Evolutionary conservation across 2,113 vertebrate species (phyloP).

Genomic region (Microtus montanus): DNA sequence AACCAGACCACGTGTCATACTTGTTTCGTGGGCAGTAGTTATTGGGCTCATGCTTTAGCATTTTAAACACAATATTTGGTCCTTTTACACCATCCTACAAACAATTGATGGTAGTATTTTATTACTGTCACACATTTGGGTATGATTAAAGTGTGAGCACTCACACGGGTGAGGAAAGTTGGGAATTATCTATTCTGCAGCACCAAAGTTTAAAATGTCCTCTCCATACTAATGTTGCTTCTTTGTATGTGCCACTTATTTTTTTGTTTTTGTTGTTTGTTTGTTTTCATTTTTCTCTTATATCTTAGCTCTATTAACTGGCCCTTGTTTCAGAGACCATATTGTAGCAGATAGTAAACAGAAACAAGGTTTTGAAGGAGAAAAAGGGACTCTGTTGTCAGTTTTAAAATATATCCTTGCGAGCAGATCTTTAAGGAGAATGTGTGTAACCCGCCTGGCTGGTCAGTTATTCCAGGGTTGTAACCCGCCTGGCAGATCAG

Average conservation of each 20-base stretch:
- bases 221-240: slow-evolving; percentile 17
- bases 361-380: slow-evolving; percentile 41
- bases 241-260: slow-evolving; percentile 24
- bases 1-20: neutral
- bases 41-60: neutral
- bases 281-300: neutral
- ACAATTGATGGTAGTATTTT: neutral
- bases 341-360: neutral
- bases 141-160: slow-evolving; percentile 25
- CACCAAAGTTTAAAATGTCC: slow-evolving; percentile 29
- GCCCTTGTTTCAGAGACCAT: neutral
- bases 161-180: slow-evolving; percentile 41
- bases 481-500: too few relatives aligned
- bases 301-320: neutral
- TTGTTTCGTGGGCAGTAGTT: neutral
- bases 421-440: slow-evolving; percentile 48
- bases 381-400: neutral
- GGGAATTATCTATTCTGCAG: slow-evolving; percentile 41
- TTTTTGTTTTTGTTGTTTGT: neutral
- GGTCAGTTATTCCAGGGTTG: too few relatives aligned
- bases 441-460: neutral
- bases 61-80: slow-evolving; percentile 12
- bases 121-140: neutral
- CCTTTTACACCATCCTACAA: neutral
- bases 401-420: slow-evolving; percentile 8